A percentile compares a stretch with the other conserved stretches of the same genome.
phyloP scores from a whole-genome alignment of 2,113 vertebrate genomes.

The Mustelus asterias region DNA sequence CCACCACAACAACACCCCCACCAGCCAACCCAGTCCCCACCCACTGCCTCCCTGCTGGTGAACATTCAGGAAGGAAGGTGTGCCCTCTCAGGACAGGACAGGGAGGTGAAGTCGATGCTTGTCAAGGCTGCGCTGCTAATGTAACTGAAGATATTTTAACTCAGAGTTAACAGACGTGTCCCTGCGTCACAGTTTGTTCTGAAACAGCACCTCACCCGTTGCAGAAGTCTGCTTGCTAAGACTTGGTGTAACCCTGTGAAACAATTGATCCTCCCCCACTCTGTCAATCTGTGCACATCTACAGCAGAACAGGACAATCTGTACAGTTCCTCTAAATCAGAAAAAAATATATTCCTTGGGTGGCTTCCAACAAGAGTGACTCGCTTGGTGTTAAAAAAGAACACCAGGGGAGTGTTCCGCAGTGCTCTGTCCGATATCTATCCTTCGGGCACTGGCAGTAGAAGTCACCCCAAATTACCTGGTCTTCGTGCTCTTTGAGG shows the following conservation, averaged over 20 bases:
- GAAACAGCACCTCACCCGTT: background rate
- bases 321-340: background rate
- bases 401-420: background rate
- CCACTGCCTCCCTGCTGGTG: background rate
- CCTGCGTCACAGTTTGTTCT: background rate
- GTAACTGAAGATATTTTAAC: conserved; percentile 16
- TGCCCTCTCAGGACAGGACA: background rate
- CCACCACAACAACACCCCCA: background rate
- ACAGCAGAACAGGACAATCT: background rate
- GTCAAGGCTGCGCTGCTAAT: background rate
- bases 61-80: background rate
- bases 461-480: background rate
- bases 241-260: background rate
- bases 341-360: conserved; percentile 22
- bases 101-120: background rate
- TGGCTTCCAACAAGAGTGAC: background rate
- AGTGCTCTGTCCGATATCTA: background rate
- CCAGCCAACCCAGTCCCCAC: background rate
- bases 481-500: background rate
- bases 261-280: background rate
- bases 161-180: background rate
- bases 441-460: background rate
- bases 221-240: background rate
- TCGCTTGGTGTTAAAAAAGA: background rate
- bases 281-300: background rate